Evolutionary conservation across 2,113 vertebrate genomes (phyloP).

Genomic region (Amphilophus citrinellus): DNA sequence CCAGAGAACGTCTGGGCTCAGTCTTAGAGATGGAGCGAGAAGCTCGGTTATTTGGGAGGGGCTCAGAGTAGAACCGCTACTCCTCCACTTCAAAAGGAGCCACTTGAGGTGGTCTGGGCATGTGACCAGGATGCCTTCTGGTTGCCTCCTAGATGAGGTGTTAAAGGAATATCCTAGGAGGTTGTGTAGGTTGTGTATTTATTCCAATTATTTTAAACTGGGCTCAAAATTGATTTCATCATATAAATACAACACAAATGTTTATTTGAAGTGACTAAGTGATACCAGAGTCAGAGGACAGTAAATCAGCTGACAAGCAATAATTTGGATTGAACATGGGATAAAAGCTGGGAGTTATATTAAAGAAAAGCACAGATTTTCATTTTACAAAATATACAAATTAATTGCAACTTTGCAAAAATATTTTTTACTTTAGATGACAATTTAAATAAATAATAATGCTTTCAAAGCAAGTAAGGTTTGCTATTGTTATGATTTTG

Average conservation of each 20-base stretch:
- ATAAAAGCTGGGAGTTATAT: no score
- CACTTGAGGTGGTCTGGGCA: neutral
- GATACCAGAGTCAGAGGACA: neutral
- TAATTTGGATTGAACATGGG: neutral
- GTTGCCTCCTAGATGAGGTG: neutral
- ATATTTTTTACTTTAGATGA: neutral
- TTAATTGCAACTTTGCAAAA: accelerated
- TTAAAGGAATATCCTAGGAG: neutral
- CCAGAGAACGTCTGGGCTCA: neutral
- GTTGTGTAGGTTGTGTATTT: neutral
- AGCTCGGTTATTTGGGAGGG: neutral
- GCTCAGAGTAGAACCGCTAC: neutral
- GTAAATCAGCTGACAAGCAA: neutral
- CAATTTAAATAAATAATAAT: accelerated
- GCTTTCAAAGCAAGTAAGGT: neutral
- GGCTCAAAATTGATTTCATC: neutral
- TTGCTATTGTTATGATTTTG: neutral
- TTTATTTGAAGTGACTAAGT: neutral
- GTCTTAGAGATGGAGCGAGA: neutral
- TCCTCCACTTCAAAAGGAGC: neutral
- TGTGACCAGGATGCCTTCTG: neutral
- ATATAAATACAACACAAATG: neutral
- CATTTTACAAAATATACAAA: neutral
- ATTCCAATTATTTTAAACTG: no score
- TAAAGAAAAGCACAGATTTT: neutral